Evolutionary conservation across 2,113 vertebrate genomes (phyloP), one percentile per base, ranked within the genome.

Genomic region (Tapirus terrestris): DNA sequence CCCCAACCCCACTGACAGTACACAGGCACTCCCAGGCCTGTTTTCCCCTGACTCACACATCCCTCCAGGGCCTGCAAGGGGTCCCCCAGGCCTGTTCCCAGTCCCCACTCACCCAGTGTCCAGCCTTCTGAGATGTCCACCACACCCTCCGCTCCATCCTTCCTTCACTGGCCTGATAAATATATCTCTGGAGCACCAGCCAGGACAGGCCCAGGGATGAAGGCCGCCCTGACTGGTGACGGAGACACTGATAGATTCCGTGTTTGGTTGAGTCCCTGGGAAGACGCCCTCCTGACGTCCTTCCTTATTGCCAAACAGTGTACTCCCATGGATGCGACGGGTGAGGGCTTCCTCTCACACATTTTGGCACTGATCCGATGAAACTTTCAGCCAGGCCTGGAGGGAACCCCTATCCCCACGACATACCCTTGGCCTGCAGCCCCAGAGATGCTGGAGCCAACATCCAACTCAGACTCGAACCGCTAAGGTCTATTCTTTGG

Each of bases 351-450:
- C n/a, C 23, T 65, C 18, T 61, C 6, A 6, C 8, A 14, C 0
- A 0, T 60, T 51, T 48, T 60, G 8, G 23, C 0, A 0, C 23
- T 13, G 48, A 58, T 29, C 29, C 14, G 3, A 9, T 23, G 25
- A 33, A 20, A n/a, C 27, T 21, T 63, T 48, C 39, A 75, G 58
- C 94, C 83, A 82, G 67, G 83, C 67, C 45, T 81, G 21, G 27
- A 58, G 58, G 76, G 77, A 76, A 18, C 36, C 39, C n/a, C 20
- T 9, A 25, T 17, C 39, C 31, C 14, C 13, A 2, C 4, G 17
- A 29, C n/a, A 3, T 25, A 29, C 36, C 53, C 45, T 60, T 20
- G 9, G 14, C 75, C 33, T 48, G 5, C 12, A 53, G 39, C 21
- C 58, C 48, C 2, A 1, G 8, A 10, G n/a, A 31, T 0, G 6